Percentiles rank a stretch among this genome's conserved stretches.
These are phyloP conservation scores for Imbricaverruca yamaguchii DNA, from an alignment of 2,888 invertebrate genomes.

Conservation along the genomic window DNA sequence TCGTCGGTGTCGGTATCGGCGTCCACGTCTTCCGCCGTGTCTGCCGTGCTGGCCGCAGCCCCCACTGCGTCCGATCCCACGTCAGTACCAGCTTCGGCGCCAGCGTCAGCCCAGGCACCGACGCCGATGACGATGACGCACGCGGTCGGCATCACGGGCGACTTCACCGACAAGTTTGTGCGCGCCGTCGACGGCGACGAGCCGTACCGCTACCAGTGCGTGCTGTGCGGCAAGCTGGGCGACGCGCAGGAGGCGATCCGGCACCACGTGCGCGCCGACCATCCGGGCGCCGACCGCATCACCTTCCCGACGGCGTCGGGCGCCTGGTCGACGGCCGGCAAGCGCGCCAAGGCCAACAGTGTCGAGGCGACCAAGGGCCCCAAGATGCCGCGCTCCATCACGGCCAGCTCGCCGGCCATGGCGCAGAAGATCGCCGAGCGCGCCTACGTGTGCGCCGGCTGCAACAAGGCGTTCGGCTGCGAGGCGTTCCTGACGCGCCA, in stretches of 20 bases:
- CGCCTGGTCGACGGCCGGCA: neutral
- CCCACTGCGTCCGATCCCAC: too few species aligned
- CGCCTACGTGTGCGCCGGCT: neutral
- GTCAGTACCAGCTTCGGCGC: too few species aligned
- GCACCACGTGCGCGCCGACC: slow-evolving; percentile 17
- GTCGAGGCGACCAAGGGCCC: too few species aligned
- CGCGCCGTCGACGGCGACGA: neutral
- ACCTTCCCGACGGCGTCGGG: neutral
- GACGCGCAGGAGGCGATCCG: neutral
- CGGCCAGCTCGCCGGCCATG: slow-evolving; percentile 5
- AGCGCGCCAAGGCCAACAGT: neutral
- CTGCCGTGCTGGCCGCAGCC: too few species aligned
- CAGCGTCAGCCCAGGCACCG: too few species aligned
- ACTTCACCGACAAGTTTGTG: slow-evolving; percentile 23
- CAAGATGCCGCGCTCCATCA: slow-evolving; percentile 4
- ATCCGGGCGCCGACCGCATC: slow-evolving; percentile 23
- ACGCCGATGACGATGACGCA: too few species aligned
- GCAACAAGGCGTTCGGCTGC: slow-evolving; percentile 22
- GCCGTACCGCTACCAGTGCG: slow-evolving; percentile 17
- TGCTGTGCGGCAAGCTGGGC: slow-evolving; percentile 18
- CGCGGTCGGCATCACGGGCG: neutral
- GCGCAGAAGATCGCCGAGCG: slow-evolving; percentile 8
- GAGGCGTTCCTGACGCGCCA: slow-evolving; percentile 18
- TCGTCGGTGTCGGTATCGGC: too few species aligned
- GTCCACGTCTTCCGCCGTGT: too few species aligned